Conservation (phyloP, 2,888 invertebrate genomes). For the Drosophila recens region DNA sequence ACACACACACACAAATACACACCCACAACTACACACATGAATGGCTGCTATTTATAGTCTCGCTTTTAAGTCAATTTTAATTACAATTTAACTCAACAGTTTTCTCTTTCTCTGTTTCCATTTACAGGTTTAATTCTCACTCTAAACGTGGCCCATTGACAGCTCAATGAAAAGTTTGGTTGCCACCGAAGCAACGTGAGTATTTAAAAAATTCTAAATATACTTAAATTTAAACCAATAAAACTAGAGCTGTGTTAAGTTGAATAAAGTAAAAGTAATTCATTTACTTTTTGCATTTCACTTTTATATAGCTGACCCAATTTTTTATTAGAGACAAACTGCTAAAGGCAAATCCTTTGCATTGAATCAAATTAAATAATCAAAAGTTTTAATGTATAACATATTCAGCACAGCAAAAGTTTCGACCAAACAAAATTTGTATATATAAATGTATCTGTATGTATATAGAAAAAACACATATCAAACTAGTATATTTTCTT, state of each 20-base stretch:
- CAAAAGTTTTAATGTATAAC: conserved; percentile 25
- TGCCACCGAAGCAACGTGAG: conserved; percentile 68
- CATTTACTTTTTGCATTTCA: conserved; percentile 39
- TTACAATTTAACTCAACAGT: conserved; percentile 23
- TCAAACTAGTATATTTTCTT: conserved; percentile 12
- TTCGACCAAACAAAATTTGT: conserved; percentile 5
- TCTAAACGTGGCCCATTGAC: conserved; percentile 53
- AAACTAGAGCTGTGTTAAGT: conserved; percentile 21
- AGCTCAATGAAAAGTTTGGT: conserved; percentile 75
- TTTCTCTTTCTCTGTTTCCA: conserved; percentile 12
- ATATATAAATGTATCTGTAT: not conserved
- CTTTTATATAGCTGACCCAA: conserved; percentile 35
- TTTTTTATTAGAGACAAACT: conserved; percentile 5
- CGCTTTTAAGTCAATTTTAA: conserved; percentile 49
- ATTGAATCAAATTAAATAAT: conserved; percentile 34
- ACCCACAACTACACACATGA: conserved; percentile 15
- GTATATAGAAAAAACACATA: conserved; percentile 28
- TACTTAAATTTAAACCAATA: not conserved
- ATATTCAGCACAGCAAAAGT: conserved; percentile 22
- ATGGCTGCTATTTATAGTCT: conserved; percentile 21
- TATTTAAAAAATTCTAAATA: conserved; percentile 23
- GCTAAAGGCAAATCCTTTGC: conserved; percentile 23
- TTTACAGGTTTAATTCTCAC: conserved; percentile 47
- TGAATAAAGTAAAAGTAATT: conserved; percentile 7
- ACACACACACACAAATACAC: conserved; percentile 15